Base-by-base conservation (phyloP, 2,797 vertebrate species). In the Kryptolebias ocellatus region DNA sequence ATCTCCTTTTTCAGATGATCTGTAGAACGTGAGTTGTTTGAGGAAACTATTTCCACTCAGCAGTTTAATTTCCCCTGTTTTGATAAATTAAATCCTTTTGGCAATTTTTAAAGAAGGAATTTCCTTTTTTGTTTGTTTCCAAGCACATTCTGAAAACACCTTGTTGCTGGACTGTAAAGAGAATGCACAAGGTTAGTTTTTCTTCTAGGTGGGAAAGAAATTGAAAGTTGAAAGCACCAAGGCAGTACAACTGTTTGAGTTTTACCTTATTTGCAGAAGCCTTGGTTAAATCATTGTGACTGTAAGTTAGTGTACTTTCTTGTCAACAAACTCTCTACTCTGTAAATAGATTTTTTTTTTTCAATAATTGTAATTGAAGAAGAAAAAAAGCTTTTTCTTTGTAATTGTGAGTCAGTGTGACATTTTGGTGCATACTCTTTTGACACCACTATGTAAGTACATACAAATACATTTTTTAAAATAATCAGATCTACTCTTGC, bases 391-490 rank as follows among this genome's bases (percentile, higher is more conserved):
- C 63, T 72, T 89, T 92, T 87, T 87, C 88, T 90, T 89, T 83
- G 84, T 89, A 88, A 87, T 86, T 88, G 92, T 93, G 85, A 87
- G 87, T 92, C 82, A 59, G 83, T 90, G 89, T 93, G 87, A 92
- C 88, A 92, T 92, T 90, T 89, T 90, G 92, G 92, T 92, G 86
- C 80, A 86, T 92, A 90, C 84, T 86, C 83, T 90, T 92, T 92
- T 79, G 88, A 92, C 92, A 92, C 88, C 90, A 89, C 84, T 93
- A 90, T 92, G 88, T 92, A 92, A 93, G 85, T 92, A 92, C 92
- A 90, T 92, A 93, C 89, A 93, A 92, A 94, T 94, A 92, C 77
- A 90, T 90, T 92, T 93, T 92, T 93, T 92, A 90, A 91, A 92
- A 91, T 90, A 92, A 91, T 76, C 37, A 80, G 39, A 28, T 67